These are phyloP conservation scores for Hirundo rustica DNA, from an alignment of 2,797 vertebrate genomes.

Conservation along the genomic window DNA sequence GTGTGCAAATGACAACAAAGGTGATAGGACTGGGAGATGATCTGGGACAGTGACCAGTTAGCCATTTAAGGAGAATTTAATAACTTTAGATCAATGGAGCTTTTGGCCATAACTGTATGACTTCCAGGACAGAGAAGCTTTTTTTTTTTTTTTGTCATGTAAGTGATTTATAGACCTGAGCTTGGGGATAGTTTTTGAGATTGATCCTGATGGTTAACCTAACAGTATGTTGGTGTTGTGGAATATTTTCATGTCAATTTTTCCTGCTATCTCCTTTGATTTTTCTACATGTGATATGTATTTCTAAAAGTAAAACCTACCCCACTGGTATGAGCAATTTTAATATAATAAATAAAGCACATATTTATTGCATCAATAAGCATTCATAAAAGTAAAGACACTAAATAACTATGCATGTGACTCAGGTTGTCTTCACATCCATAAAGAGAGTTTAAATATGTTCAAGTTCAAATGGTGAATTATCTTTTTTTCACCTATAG, in stretches of 20 bases:
- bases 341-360: neutral
- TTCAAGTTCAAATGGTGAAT: neutral
- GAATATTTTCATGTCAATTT: neutral
- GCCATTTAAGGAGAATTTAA: neutral
- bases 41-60: neutral
- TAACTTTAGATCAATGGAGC: neutral
- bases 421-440: neutral
- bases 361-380: neutral
- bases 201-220: neutral
- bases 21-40: fast-evolving
- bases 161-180: neutral
- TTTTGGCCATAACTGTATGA: neutral
- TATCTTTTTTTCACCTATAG: neutral
- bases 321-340: neutral
- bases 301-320: neutral
- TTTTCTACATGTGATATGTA: neutral
- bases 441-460: neutral
- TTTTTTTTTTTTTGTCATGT: neutral
- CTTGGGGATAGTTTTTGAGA: neutral
- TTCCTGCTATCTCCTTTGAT: neutral
- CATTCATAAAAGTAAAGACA: neutral
- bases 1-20: neutral
- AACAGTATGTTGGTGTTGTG: neutral
- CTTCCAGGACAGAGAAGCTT: neutral
- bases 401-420: neutral